Conservation (phyloP, 2,888 invertebrate species). For the Eilema sororculum region DNA sequence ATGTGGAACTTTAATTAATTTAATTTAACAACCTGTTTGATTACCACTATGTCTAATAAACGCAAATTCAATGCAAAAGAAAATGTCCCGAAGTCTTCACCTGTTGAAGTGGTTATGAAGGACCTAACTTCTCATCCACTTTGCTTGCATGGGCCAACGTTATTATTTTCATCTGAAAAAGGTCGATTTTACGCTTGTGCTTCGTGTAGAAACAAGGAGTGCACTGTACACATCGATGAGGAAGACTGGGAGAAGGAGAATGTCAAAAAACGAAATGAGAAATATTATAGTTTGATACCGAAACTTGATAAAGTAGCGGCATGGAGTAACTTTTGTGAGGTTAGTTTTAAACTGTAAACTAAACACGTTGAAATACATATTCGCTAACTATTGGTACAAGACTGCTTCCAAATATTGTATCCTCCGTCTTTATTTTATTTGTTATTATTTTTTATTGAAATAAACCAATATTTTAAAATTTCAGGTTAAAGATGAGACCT, state of each 20-base stretch:
- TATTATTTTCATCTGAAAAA: constrained; percentile 89
- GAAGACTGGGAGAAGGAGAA: constrained; percentile 84
- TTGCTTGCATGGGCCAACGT: constrained; percentile 92
- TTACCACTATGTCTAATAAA: constrained; percentile 72
- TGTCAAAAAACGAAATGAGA: constrained; percentile 78
- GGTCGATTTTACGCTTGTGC: constrained; percentile 93
- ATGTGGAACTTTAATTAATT: neutral
- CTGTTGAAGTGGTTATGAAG: constrained; percentile 85
- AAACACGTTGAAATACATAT: neutral
- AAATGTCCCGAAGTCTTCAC: constrained; percentile 54
- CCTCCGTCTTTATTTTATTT: neutral
- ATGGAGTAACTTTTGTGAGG: constrained; percentile 84
- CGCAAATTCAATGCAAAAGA: constrained; percentile 64
- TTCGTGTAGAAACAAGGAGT: constrained; percentile 92
- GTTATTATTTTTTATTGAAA: neutral
- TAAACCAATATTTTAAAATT: neutral
- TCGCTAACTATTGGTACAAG: neutral
- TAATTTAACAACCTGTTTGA: neutral
- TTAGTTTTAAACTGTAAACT: constrained; percentile 55
- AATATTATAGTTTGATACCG: constrained; percentile 78
- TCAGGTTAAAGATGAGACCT: constrained; percentile 77
- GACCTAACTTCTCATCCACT: constrained; percentile 89
- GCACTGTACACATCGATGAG: constrained; percentile 89
- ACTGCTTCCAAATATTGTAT: neutral
- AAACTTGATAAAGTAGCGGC: constrained; percentile 84